Conservation (phyloP, 1,140 invertebrate species). For the Microplitis demolitor region DNA sequence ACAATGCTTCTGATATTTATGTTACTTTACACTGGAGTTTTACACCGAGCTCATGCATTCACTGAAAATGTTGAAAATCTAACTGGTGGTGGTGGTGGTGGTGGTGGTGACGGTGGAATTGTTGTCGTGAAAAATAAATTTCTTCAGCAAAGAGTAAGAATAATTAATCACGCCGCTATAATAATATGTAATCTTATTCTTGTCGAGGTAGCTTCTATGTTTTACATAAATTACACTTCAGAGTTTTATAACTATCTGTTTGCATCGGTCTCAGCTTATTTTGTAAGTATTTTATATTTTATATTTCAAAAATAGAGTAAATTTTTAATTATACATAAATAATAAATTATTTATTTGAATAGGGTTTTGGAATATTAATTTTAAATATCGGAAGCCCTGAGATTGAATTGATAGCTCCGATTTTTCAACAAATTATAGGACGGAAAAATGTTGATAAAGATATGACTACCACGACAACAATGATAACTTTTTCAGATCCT, state of each 20-base stretch:
- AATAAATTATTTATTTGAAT: slow-evolving; percentile 17
- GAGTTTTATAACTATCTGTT: slow-evolving; percentile 66
- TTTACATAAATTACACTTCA: slow-evolving; percentile 66
- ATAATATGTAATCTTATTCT: slow-evolving; percentile 64
- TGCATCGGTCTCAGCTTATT: slow-evolving; percentile 62
- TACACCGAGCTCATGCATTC: slow-evolving; percentile 59
- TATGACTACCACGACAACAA: slow-evolving; percentile 15
- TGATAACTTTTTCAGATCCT: slow-evolving; percentile 37
- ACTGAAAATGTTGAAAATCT: slow-evolving; percentile 37
- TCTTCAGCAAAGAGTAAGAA: slow-evolving; percentile 59
- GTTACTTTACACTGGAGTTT: slow-evolving; percentile 62
- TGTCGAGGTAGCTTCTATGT: slow-evolving; percentile 65
- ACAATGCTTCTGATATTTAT: slow-evolving; percentile 63
- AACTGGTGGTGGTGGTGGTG: too few species aligned
- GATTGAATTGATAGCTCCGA: slow-evolving; percentile 40
- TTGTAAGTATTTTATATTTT: slow-evolving; percentile 59
- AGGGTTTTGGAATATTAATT: slow-evolving; percentile 54
- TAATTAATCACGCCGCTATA: slow-evolving; percentile 65
- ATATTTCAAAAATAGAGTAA: background rate
- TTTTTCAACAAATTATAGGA: slow-evolving; percentile 42
- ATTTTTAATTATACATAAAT: background rate
- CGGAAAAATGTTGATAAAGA: slow-evolving; percentile 33
- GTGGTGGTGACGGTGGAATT: too few species aligned
- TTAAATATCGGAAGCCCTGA: slow-evolving; percentile 52
- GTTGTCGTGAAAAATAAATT: slow-evolving; percentile 54